A percentile compares a stretch with the other conserved stretches of the same genome.
Evolutionary conservation across 1,140 invertebrate genomes (phyloP).

Genomic region (Platyura marginata): DNA sequence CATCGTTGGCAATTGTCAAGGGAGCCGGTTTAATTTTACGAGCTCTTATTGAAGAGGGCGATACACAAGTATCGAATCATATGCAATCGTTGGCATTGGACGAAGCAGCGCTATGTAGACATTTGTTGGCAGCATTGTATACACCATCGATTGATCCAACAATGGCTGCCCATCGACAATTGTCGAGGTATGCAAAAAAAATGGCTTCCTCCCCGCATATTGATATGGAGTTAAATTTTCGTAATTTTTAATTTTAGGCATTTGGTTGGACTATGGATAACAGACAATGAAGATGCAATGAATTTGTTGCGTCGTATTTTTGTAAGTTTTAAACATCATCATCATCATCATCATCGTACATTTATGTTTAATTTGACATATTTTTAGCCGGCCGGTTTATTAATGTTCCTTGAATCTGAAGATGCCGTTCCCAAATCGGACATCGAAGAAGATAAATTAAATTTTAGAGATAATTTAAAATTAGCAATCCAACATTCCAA

Average conservation of each 20-base stretch:
- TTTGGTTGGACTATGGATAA: constrained; percentile 94
- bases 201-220: too few relatives aligned
- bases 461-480: constrained; percentile 86
- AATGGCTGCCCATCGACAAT: constrained; percentile 67
- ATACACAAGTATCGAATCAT: constrained; percentile 67
- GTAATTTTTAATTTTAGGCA: too few relatives aligned
- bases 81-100: constrained; percentile 94
- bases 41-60: constrained; percentile 94
- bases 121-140: constrained; percentile 83
- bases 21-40: constrained; percentile 93
- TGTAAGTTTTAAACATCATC: too few relatives aligned
- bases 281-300: constrained; percentile 82
- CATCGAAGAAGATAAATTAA: constrained; percentile 52
- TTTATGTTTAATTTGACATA: too few relatives aligned
- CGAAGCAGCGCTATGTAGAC: constrained; percentile 90
- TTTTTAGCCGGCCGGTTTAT: constrained; percentile 60
- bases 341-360: too few relatives aligned
- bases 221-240: background rate
- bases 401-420: constrained; percentile 76
- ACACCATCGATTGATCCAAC: constrained; percentile 57
- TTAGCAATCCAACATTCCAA: constrained; percentile 70
- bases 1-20: constrained; percentile 93
- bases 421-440: constrained; percentile 65
- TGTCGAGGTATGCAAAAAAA: constrained; percentile 50
- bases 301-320: constrained; percentile 75